Base-by-base conservation (phyloP, 2,113 vertebrate species). In the Atlantisia rogersi region DNA sequence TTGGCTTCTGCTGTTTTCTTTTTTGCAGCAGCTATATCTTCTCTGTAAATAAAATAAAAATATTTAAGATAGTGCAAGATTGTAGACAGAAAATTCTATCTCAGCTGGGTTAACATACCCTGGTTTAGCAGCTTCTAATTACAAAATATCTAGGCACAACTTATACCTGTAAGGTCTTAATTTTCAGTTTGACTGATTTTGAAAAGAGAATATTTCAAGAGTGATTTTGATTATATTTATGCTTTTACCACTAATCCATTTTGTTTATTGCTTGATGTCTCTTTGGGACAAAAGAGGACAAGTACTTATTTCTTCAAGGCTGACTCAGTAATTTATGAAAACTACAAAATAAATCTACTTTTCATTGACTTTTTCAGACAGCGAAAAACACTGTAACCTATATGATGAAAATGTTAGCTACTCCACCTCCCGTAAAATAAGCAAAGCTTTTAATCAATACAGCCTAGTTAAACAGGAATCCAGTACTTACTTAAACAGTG, bases 401-500 rank as follows among this genome's bases (percentile, higher is more conserved):
- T 44, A 59, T 32, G 37, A 48, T 40, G 14, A 44, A 60, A 83
- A 5, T 17, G 21, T 59, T 42, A 73, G 1, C 13, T 22, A 25
- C 25, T 56, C 17, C 6, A 39, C 35, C 65, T 63, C 0, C 0
- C 8, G 18, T 18, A 73, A 73, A 70, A 80, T 24, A 86, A 73
- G 44, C 39, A 71, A 83, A 81, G 18, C 25, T 91, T 70, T 46
- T 11, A 55, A 59, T 5, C 83, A 60, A 28, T 3, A 18, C 29
- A 67, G 39, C 46, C 53, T n/a, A n/a, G 35, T 5, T 19, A 63
- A 82, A 11, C 1, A 70, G 25, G 25, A 84, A 56, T 3, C 9
- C 7, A 13, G 40, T 19, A 93, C 99, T 80, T 88, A 99, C 99
- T 95, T 98, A 92, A 99, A 99, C 62, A 99, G 82, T 0, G 91